Evolutionary conservation across 2,797 vertebrate species (phyloP).

Genomic region (Adelosebastes latens): DNA sequence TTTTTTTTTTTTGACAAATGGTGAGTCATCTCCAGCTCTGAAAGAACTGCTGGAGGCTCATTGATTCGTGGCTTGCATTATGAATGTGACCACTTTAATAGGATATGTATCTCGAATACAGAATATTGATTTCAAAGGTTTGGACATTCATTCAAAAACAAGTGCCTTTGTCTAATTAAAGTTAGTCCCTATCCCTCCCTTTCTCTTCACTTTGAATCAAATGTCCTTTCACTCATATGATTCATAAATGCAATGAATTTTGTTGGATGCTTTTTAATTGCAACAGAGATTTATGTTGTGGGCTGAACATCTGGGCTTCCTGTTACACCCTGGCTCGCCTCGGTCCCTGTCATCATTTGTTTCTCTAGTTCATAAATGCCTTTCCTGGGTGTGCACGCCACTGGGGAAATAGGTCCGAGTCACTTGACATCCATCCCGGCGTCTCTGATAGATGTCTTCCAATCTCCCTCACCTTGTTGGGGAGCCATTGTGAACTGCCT

Average conservation of each 20-base stretch:
- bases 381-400: constrained; percentile 44
- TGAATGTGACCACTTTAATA: constrained; percentile 57
- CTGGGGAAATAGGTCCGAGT: constrained; percentile 69
- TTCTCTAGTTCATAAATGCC: constrained; percentile 69
- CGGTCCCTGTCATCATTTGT: constrained; percentile 69
- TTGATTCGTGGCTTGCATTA: constrained; percentile 64
- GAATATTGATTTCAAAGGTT: constrained; percentile 59
- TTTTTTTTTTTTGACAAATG: constrained; percentile 35
- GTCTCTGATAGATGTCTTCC: constrained; percentile 73
- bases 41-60: constrained; percentile 55
- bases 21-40: constrained; percentile 59
- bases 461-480: constrained; percentile 75
- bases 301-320: constrained; percentile 25
- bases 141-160: constrained; percentile 44
- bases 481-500: constrained; percentile 68
- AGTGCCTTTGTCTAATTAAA: constrained; percentile 37
- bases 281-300: constrained; percentile 19
- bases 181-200: not conserved
- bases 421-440: constrained; percentile 66
- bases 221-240: constrained; percentile 24
- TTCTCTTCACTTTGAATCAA: constrained; percentile 27
- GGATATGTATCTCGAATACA: constrained; percentile 58
- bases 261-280: constrained; percentile 30
- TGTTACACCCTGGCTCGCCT: constrained; percentile 26
- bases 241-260: constrained; percentile 32